Conservation (phyloP, 2,113 vertebrate species). For the Mola mola region DNA sequence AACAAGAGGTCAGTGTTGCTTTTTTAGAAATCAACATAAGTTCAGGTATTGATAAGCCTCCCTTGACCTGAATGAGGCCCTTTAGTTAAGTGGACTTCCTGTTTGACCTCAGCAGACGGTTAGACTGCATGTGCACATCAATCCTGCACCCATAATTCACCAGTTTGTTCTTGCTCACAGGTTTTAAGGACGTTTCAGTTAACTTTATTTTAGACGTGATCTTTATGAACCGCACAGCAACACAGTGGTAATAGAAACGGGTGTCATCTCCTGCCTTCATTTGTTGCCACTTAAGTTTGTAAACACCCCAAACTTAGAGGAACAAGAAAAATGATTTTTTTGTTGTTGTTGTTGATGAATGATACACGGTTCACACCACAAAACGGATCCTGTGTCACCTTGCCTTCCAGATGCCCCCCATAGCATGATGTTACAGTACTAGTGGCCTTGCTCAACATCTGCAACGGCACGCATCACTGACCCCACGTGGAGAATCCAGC, state of each 20-base stretch:
- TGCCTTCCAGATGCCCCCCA: background rate
- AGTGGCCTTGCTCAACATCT: constrained; percentile 36
- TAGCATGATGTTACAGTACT: background rate
- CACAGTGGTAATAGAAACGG: too few species aligned
- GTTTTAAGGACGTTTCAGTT: background rate
- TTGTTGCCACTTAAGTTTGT: too few species aligned
- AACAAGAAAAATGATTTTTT: too few species aligned
- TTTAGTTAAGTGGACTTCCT: constrained; percentile 47
- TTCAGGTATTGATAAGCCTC: constrained; percentile 9
- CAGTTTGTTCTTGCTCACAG: background rate
- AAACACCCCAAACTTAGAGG: too few species aligned
- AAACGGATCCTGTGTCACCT: background rate
- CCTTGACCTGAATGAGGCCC: constrained; percentile 44
- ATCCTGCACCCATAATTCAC: constrained; percentile 3
- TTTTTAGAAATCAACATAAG: constrained; percentile 7
- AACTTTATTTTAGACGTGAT: too few species aligned
- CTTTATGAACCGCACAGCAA: too few species aligned
- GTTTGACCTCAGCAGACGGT: constrained; percentile 43
- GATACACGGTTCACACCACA: background rate
- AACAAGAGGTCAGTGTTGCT: too few species aligned
- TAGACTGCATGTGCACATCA: constrained; percentile 12
- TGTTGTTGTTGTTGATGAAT: too few species aligned
- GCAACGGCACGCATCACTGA: constrained; percentile 19
- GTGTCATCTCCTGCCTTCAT: too few species aligned
- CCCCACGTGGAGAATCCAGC: constrained; percentile 41